A percentile compares a stretch with the other conserved stretches of the same genome.
These are phyloP conservation scores for Stratiomys singularior DNA, from an alignment of 2,888 invertebrate species.

Conservation along the genomic window DNA sequence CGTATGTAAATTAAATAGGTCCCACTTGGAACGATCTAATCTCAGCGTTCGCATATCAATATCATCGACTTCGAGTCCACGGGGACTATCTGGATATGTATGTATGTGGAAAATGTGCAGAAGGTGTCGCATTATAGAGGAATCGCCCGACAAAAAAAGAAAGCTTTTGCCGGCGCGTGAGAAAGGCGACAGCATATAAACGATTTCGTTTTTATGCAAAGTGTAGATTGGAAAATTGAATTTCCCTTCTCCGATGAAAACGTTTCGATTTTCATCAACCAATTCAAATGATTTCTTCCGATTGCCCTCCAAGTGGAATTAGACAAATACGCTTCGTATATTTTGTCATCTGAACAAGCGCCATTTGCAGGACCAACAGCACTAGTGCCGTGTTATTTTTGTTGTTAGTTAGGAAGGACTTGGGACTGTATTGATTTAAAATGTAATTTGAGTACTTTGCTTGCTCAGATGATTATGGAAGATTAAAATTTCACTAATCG, in stretches of 20 bases:
- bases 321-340: slow-evolving; percentile 30
- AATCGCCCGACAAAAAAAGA: neutral
- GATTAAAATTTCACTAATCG: slow-evolving; percentile 28
- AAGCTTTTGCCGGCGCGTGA: neutral
- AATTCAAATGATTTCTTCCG: slow-evolving; percentile 45
- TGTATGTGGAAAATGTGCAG: neutral
- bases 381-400: no score
- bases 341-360: slow-evolving; percentile 30
- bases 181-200: slow-evolving; percentile 35
- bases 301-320: slow-evolving; percentile 36
- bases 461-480: slow-evolving; percentile 3
- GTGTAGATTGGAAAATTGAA: slow-evolving; percentile 51
- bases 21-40: slow-evolving; percentile 52
- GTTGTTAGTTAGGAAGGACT: neutral
- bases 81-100: neutral
- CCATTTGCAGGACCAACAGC: neutral
- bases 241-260: slow-evolving; percentile 13
- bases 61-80: slow-evolving; percentile 35
- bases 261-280: slow-evolving; percentile 22
- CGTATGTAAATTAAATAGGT: slow-evolving; percentile 54
- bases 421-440: neutral
- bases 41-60: slow-evolving; percentile 49
- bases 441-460: slow-evolving; percentile 21
- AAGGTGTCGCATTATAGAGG: slow-evolving; percentile 41
- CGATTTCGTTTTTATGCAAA: slow-evolving; percentile 45